These are phyloP conservation scores for Melieria omissa DNA, from an alignment of 2,888 invertebrate species.

Conservation along the genomic window DNA sequence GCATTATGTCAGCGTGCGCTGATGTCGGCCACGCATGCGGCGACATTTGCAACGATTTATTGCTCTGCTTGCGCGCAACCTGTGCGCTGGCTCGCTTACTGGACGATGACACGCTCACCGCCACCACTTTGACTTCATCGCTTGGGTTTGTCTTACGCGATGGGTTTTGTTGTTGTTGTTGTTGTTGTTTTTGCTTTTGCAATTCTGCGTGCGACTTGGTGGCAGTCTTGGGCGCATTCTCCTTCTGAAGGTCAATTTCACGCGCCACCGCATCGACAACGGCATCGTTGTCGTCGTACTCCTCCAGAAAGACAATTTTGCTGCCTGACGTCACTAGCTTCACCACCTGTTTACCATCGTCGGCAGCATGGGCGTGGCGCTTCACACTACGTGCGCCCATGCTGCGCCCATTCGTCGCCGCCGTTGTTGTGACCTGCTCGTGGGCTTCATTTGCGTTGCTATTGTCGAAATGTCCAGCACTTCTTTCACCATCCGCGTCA, in stretches of 20 bases:
- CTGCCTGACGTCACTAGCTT: constrained; percentile 62
- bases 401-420: neutral
- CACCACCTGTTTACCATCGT: constrained; percentile 54
- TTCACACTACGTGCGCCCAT: constrained; percentile 14
- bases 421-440: neutral
- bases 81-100: constrained; percentile 21
- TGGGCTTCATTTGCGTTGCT: constrained; percentile 41
- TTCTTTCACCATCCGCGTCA: constrained; percentile 12
- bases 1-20: neutral
- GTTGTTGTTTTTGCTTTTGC: constrained; percentile 56
- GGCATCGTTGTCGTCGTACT: constrained; percentile 49
- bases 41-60: constrained; percentile 18
- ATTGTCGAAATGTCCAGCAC: constrained; percentile 49
- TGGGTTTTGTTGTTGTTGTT: constrained; percentile 21
- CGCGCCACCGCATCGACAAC: constrained; percentile 46
- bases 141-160: constrained; percentile 9
- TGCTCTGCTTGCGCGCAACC: constrained; percentile 14
- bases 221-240: constrained; percentile 42
- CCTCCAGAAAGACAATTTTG: constrained; percentile 62
- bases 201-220: constrained; percentile 40
- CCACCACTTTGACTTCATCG: constrained; percentile 67
- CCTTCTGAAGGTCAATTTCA: constrained; percentile 46
- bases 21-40: constrained; percentile 2
- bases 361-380: constrained; percentile 30
- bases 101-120: constrained; percentile 69